Conservation (phyloP, 2,797 vertebrate genomes). For the Lagorchestes hirsutus region DNA sequence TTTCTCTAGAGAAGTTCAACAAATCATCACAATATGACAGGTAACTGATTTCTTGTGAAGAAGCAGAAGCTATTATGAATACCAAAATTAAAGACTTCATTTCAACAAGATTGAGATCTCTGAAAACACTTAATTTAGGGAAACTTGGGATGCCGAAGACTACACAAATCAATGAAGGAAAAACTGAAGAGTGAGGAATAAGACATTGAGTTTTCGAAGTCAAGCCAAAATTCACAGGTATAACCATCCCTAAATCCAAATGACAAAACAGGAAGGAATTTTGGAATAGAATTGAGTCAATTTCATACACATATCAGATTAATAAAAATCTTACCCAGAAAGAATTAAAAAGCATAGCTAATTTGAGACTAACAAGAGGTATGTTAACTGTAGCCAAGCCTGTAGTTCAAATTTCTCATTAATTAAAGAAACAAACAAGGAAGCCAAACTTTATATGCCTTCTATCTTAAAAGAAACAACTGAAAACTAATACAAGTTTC, state of each 20-base stretch:
- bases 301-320: slow-evolving; percentile 36
- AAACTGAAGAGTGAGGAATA: neutral
- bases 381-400: slow-evolving; percentile 31
- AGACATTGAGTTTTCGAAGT: neutral
- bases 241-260: slow-evolving; percentile 22
- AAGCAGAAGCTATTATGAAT: slow-evolving; percentile 53
- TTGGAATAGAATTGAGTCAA: slow-evolving; percentile 45
- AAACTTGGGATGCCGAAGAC: neutral
- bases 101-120: slow-evolving; percentile 63
- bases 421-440: neutral
- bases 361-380: slow-evolving; percentile 2
- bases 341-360: slow-evolving; percentile 24
- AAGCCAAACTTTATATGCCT: slow-evolving; percentile 4
- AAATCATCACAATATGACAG: slow-evolving; percentile 71
- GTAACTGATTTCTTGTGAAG: slow-evolving; percentile 62
- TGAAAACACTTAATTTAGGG: slow-evolving; percentile 68
- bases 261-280: neutral
- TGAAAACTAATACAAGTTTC: slow-evolving; percentile 48
- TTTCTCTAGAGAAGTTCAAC: slow-evolving; percentile 73
- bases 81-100: slow-evolving; percentile 69
- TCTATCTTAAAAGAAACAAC: slow-evolving; percentile 19
- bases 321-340: slow-evolving; percentile 53
- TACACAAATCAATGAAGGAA: slow-evolving; percentile 33
- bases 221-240: slow-evolving; percentile 24
- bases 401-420: slow-evolving; percentile 19